Percentiles rank a stretch among this genome's conserved stretches.
These are phyloP conservation scores for Cheumatopsyche charites DNA, from an alignment of 1,140 invertebrate species.

Conservation along the genomic window DNA sequence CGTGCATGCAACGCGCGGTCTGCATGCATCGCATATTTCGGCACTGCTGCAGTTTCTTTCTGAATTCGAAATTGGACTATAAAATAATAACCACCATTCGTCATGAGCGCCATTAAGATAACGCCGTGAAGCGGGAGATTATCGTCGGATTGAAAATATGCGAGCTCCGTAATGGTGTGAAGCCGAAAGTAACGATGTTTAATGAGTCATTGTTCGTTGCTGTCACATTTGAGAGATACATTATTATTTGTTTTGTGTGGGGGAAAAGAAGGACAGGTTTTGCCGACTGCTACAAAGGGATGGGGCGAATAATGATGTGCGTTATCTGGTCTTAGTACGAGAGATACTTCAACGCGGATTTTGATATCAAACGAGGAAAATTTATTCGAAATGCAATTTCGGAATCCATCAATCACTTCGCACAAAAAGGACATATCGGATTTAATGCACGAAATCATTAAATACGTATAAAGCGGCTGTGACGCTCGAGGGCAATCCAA, in stretches of 20 bases:
- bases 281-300: not conserved
- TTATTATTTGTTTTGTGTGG: conserved; percentile 16
- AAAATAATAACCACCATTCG: conserved; percentile 40
- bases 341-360: no score
- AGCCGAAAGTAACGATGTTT: conserved; percentile 3
- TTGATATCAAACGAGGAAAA: no score
- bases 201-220: conserved; percentile 47
- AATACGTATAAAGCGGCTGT: conserved; percentile 15
- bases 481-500: not conserved
- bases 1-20: not conserved
- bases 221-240: conserved; percentile 45
- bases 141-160: not conserved
- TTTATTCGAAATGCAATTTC: not conserved
- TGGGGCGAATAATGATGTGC: conserved; percentile 23
- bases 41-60: not conserved
- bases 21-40: not conserved
- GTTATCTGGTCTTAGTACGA: conserved; percentile 3
- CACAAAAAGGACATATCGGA: not conserved
- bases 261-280: conserved; percentile 30
- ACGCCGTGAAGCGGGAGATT: conserved; percentile 8
- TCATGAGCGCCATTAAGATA: conserved; percentile 45
- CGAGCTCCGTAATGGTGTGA: not conserved
- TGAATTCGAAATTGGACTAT: conserved; percentile 42
- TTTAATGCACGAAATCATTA: conserved; percentile 25
- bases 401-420: not conserved